Conservation (phyloP, 2,113 vertebrate genomes). For the Oceanodroma tethys region DNA sequence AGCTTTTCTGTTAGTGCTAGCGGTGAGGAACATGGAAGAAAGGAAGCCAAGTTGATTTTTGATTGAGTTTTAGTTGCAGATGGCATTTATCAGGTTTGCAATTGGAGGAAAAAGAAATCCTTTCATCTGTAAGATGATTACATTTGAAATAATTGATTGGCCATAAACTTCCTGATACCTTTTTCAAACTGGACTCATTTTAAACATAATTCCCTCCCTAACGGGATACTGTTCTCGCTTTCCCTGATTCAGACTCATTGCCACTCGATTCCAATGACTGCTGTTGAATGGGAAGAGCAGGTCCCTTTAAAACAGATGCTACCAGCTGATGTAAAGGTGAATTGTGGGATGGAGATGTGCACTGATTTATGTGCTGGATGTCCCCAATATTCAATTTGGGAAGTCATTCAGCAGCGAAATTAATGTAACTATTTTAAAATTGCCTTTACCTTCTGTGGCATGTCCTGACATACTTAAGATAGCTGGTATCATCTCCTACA, state of each 20-base stretch:
- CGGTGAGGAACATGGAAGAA: not conserved
- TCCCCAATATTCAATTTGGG: constrained; percentile 34
- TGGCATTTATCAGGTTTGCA: not conserved
- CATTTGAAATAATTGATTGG: not conserved
- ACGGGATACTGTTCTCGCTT: not conserved
- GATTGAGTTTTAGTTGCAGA: not conserved
- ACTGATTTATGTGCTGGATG: constrained; percentile 11
- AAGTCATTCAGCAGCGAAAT: constrained; percentile 38
- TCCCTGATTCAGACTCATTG: not conserved
- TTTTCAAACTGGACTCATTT: not conserved
- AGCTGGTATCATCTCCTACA: not conserved
- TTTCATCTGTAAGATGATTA: not conserved
- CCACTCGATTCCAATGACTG: not conserved
- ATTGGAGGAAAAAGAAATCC: not conserved
- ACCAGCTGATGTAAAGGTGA: not conserved
- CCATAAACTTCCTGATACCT: not conserved
- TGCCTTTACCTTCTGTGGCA: constrained; percentile 46
- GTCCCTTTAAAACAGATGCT: not conserved
- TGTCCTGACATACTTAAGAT: constrained; percentile 57
- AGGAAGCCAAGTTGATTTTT: not conserved
- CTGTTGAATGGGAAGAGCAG: not conserved
- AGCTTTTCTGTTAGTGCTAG: not conserved
- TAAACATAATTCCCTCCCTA: not conserved
- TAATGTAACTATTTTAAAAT: constrained; percentile 52
- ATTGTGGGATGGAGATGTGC: not conserved